Evolutionary conservation across 2,888 invertebrate species (phyloP), one percentile per base, ranked within the genome.

Genomic region (Meliscaeva auricollis): DNA sequence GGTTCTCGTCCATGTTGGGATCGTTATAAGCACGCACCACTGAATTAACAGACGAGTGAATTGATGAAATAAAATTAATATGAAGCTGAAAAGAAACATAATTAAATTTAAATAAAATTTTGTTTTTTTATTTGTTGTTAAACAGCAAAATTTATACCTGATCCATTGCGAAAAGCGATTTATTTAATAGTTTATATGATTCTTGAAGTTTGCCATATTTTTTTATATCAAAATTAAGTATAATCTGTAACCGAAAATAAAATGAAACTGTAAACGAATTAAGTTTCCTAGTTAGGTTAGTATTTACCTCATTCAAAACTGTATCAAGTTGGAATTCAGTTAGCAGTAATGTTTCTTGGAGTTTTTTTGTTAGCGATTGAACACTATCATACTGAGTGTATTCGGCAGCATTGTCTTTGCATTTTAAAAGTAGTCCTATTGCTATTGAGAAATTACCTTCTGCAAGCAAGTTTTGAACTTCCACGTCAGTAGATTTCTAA

Each of bases 1-100:
- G 95, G 4, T 93, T 93, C 73, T 94, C 93, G 54, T 93, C 93
- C 32, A 92, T 91, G 41, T 89, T 88, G 0, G 90, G 90, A 62
- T 92, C 93, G 79, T 92, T 93, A 89, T 92, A 94, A 66, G 92
- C 93, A 88, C 92, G 93, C 1, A 94, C 91, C 1, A 94, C 93
- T 3, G 93, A 93, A 85, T 94, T 94, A 0, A 97, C 95, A 0
- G 95, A 94, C 84, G 96, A 96, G 88, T 97, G 98, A 15, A 99
- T 97, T 0, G 98, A 97, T 48, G 97, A 97, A 0, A 98, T 96
- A 89, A 97, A 98, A 91, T 98, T 98, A 95, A 99, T 98, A 88
- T 98, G 97, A 9, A 99, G 92, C 91, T 98, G 76, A 6, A 9
- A 17, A 20, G 13, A 17, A 13, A 17, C 0, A n/a, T n/a, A n/a